Evolutionary conservation across 2,797 vertebrate species (phyloP).

Genomic region (Tympanoctomys barrerae): DNA sequence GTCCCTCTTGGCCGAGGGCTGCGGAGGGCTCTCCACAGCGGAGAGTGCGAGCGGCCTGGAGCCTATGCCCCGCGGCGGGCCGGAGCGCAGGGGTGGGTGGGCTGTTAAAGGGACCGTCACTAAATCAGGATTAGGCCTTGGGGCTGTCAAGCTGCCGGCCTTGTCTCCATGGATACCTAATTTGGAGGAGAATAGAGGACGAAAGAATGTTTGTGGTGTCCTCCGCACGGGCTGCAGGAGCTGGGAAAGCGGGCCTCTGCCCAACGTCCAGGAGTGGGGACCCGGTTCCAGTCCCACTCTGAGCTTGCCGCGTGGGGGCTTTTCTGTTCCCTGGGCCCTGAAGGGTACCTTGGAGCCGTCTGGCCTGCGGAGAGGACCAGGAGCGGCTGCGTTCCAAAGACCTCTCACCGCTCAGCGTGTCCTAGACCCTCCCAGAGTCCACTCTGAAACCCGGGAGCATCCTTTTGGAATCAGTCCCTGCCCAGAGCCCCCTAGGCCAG

Average conservation of each 20-base stretch:
- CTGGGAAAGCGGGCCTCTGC: not conserved
- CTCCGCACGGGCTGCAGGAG: slow-evolving; percentile 51
- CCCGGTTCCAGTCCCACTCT: not conserved
- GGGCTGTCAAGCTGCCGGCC: slow-evolving; percentile 84
- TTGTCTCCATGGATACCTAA: slow-evolving; percentile 84
- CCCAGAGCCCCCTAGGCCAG: not conserved
- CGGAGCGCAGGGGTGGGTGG: slow-evolving; percentile 79
- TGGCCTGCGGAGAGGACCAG: not conserved
- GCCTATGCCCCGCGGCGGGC: slow-evolving; percentile 63
- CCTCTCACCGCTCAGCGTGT: not conserved
- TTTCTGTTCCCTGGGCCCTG: not conserved
- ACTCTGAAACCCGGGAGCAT: not conserved
- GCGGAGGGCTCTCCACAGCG: slow-evolving; percentile 11
- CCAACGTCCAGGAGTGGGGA: not conserved
- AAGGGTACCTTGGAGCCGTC: not conserved
- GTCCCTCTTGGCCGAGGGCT: not conserved
- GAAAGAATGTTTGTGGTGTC: slow-evolving; percentile 80
- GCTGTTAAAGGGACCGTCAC: slow-evolving; percentile 83
- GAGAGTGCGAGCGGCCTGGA: slow-evolving; percentile 43
- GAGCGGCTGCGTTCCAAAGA: not conserved
- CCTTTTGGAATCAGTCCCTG: not conserved
- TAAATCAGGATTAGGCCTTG: slow-evolving; percentile 85
- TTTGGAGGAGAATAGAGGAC: slow-evolving; percentile 83
- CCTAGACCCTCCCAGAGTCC: not conserved
- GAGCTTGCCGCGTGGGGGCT: not conserved